Base-by-base conservation (phyloP, 2,113 vertebrate species). In the Lonchura striata region DNA sequence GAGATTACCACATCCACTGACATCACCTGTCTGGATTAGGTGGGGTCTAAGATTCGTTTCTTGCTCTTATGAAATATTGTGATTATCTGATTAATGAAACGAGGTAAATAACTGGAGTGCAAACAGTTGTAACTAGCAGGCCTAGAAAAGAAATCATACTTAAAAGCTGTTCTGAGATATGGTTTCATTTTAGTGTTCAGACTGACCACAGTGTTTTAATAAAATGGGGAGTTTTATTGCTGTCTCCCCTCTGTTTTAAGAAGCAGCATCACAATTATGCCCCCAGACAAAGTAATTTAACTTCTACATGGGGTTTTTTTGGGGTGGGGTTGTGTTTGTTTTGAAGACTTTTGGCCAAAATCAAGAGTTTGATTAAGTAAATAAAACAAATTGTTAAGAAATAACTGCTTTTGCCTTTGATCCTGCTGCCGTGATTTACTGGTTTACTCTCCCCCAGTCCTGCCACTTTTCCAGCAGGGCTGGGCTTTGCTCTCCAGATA, bases 21-120 rank as follows among this genome's bases (percentile, higher is more conserved):
- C 91, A 80, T 95, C 93, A 95, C 79, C 78, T 82, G 91, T 91
- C 93, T 96, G 82, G 53, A 66, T 95, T 70, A 94, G 91, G 90
- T 94, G 94, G 50, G 46, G 87, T 35, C 21, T 74, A 86, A 83
- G 71, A 42, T 30, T 74, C 0, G 0, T 88, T 92, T 79, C 57
- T 85, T 80, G 10, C 20, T 80, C 39, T 95, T 88, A 72, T 5
- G 13, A 91, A 95, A 96, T 74, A 27, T 4, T 85, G 71, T 83
- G 46, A 70, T 91, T 88, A 82, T 57, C 71, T 91, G 79, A 90
- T 91, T 57, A 82, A n/a, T 77, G 75, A 49, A 47, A 86, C 4
- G 6, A 94, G 47, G 66, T 92, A 92, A 91, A 82, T 94, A 95
- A 74, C 57, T 77, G 50, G 21, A 82, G 49, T 56, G 46, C 24